Evolutionary conservation across 2,113 vertebrate genomes (phyloP).

Genomic region (Rallus limicola): DNA sequence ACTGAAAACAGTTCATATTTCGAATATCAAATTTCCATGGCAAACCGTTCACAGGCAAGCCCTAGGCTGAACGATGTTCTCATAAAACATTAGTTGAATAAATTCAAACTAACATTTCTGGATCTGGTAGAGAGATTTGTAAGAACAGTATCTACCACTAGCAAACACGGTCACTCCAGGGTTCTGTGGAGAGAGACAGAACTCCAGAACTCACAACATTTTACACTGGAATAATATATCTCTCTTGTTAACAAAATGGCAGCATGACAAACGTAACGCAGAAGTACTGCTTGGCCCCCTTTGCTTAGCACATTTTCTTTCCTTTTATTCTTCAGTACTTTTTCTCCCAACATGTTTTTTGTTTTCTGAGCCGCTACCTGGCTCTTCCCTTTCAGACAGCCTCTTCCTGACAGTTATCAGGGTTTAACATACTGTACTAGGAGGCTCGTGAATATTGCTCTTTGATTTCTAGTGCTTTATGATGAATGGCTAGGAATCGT

Average conservation of each 20-base stretch:
- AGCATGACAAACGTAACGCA: conserved; percentile 27
- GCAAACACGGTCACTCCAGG: conserved; percentile 26
- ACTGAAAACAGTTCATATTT: conserved; percentile 32
- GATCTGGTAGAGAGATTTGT: conserved; percentile 17
- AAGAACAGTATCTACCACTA: not conserved
- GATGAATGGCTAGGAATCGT: conserved; percentile 63
- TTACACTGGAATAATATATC: not conserved
- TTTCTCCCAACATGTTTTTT: conserved; percentile 48
- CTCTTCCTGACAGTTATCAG: conserved; percentile 71
- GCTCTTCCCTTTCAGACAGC: conserved; percentile 54
- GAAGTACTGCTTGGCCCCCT: not conserved
- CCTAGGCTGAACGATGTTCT: conserved; percentile 51
- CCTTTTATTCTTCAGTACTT: conserved; percentile 55
- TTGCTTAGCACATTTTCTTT: conserved; percentile 25
- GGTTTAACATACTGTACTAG: conserved; percentile 73
- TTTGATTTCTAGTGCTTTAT: conserved; percentile 72
- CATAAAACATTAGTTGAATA: conserved; percentile 58
- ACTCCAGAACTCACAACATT: not conserved
- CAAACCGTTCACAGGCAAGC: conserved; percentile 47
- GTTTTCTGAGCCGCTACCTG: conserved; percentile 53
- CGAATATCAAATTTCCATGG: conserved; percentile 39
- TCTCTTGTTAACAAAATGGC: conserved; percentile 50
- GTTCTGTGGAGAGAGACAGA: not conserved
- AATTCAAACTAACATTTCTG: conserved; percentile 34
- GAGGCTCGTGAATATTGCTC: conserved; percentile 74